These are phyloP conservation scores for Struthio camelus DNA, from an alignment of 2,113 vertebrate species.

Conservation along the genomic window DNA sequence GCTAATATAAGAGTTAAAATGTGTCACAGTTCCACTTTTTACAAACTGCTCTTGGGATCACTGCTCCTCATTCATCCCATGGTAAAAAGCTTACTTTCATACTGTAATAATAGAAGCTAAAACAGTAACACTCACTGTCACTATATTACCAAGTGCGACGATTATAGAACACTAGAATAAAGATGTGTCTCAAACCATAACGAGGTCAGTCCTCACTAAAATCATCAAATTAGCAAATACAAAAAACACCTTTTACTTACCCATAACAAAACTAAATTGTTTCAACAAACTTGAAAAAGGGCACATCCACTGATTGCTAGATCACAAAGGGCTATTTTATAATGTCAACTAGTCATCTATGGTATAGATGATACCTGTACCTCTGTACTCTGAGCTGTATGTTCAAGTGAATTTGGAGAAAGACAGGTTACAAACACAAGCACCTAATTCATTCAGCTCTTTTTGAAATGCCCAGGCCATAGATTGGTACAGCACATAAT, in stretches of 20 bases:
- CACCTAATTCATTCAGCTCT: not conserved
- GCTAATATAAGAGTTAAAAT: not conserved
- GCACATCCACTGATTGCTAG: not conserved
- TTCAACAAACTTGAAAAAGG: not conserved
- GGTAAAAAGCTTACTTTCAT: not conserved
- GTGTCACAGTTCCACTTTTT: not conserved
- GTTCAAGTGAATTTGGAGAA: not conserved
- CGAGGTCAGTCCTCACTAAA: not conserved
- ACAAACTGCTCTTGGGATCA: not conserved
- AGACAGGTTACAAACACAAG: not conserved
- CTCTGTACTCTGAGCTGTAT: not conserved
- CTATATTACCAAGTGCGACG: not conserved
- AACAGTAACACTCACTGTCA: not conserved
- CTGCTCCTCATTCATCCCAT: not conserved
- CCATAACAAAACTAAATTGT: not conserved
- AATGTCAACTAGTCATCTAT: not conserved
- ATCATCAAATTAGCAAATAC: not conserved
- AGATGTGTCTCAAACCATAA: not conserved
- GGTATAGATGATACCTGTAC: not conserved
- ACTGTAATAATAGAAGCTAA: not conserved
- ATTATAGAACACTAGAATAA: not conserved
- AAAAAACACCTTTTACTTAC: not conserved
- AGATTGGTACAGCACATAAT: not conserved
- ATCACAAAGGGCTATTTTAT: not conserved
- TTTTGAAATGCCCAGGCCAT: not conserved